Evolutionary conservation across 2,888 invertebrate genomes (phyloP), one percentile per base, ranked within the genome.

Genomic region (Ferrisia virgata): DNA sequence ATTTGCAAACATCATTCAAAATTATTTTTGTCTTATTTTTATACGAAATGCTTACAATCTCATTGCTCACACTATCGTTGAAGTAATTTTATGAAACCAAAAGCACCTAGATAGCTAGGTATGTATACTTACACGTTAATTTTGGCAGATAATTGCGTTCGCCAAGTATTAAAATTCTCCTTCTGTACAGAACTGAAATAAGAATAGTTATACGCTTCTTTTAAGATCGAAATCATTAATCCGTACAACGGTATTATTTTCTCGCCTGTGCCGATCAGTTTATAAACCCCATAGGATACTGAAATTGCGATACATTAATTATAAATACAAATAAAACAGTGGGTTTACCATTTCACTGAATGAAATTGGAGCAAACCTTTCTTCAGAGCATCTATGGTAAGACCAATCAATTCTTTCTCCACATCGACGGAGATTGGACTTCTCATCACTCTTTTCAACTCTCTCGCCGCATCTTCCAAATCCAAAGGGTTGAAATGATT

Each of bases 121-220:
- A n/a, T n/a, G n/a, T n/a, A 53, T 11, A 33, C 72, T 28, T 72
- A 72, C 72, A 11, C 33, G 33, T 72, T 33, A 6, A 72, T 72
- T 72, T 72, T 72, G 3, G 31, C 13, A 1, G 72, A 33, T 22
- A 72, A 33, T 8, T 36, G 33, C 5, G 4, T 6, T 72, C 72
- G 33, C 72, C 33, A 33, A 13, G 15, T 5, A 9, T 72, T 72
- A 36, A 72, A 72, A n/a, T 15, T 5, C 9, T 72, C 72, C n/a
- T 72, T 72, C 15, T 72, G 72, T 1, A 0, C n/a, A 3, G 31
- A 3, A n/a, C 33, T 33, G 33, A 72, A 72, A 18, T 11, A 72
- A 18, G 31, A 33, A 33, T 72, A 72, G n/a, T 72, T 72, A 9
- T 72, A 72, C n/a, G 72, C 72, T 33, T 72, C 72, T 72, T 72